Evolutionary conservation across 2,113 vertebrate species (phyloP), one percentile per base, ranked within the genome.

Genomic region (Lophura nycthemera): DNA sequence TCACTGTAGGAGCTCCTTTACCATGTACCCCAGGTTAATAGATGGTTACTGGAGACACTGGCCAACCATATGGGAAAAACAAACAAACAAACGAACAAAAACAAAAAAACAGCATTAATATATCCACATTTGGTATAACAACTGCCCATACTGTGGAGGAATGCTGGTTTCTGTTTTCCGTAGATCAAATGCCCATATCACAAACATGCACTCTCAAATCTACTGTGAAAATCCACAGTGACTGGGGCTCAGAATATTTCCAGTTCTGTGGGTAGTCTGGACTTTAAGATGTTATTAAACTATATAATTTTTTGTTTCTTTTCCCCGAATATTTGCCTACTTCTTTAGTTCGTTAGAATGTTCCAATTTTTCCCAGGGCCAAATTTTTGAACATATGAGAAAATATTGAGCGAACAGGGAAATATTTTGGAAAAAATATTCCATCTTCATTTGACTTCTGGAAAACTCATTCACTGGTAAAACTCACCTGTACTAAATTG

Each of bases 371-470:
- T 30, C 14, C 43, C 67, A 56, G 12, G 36, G 67, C 20, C 36
- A 20, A 60, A 7, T 42, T 77, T 76, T 77, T 64, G 1, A 85
- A 71, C 14, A 83, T 70, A 73, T 21, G 82, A 50, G 74, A 91
- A 93, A 94, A 80, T 40, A 87, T 4, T 59, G 18, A 80, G 36
- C 4, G 83, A 89, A 85, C n/a, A 77, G 2, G 22, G 43, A 88
- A 89, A 67, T 80, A 83, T 22, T 77, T 60, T 43, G 16, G 34
- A 73, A 80, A 90, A 96, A 77, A 34, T 59, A 74, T 34, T 83
- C 20, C 32, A 40, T 22, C 59, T 72, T 50, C 17, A 19, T 89
- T 94, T 86, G 20, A 59, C 21, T 4, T 69, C 64, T 66, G 43
- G 78, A 87, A 93, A 88, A 89, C 16, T 66, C 20, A 80, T 87